These are phyloP conservation scores for Drosophila atripex DNA, from an alignment of 2,888 invertebrate species.

Conservation along the genomic window DNA sequence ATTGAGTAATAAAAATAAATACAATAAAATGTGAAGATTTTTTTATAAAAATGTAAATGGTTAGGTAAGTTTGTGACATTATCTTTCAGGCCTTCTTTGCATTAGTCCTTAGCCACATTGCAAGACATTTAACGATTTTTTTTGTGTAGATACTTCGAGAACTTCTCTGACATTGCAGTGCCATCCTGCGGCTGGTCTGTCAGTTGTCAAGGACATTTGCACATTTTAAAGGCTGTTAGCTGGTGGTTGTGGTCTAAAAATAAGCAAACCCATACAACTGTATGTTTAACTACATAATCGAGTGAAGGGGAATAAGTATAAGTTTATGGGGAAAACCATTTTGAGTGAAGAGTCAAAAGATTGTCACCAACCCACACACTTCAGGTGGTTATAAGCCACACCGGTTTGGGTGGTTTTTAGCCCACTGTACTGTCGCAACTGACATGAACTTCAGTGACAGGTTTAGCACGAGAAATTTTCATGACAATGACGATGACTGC, in stretches of 20 bases:
- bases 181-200: constrained; percentile 41
- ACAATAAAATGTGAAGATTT: constrained; percentile 45
- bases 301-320: not conserved
- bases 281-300: constrained; percentile 4
- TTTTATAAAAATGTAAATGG: not conserved
- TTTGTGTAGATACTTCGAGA: constrained; percentile 30
- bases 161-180: constrained; percentile 12
- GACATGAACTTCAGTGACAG: constrained; percentile 55
- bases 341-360: constrained; percentile 17
- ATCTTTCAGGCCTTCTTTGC: constrained; percentile 12
- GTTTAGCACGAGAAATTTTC: constrained; percentile 54
- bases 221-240: constrained; percentile 37
- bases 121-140: constrained; percentile 61
- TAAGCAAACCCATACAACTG: constrained; percentile 23
- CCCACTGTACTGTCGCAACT: constrained; percentile 24
- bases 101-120: constrained; percentile 30
- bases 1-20: constrained; percentile 75
- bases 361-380: constrained; percentile 12
- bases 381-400: constrained; percentile 14
- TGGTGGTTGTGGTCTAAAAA: constrained; percentile 36
- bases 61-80: not conserved
- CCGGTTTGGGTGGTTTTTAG: constrained; percentile 18
- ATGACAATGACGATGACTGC: constrained; percentile 53
- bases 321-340: not conserved
- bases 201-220: constrained; percentile 60